Conservation (phyloP, 2,888 invertebrate genomes). For the Pimpla rufipes region DNA sequence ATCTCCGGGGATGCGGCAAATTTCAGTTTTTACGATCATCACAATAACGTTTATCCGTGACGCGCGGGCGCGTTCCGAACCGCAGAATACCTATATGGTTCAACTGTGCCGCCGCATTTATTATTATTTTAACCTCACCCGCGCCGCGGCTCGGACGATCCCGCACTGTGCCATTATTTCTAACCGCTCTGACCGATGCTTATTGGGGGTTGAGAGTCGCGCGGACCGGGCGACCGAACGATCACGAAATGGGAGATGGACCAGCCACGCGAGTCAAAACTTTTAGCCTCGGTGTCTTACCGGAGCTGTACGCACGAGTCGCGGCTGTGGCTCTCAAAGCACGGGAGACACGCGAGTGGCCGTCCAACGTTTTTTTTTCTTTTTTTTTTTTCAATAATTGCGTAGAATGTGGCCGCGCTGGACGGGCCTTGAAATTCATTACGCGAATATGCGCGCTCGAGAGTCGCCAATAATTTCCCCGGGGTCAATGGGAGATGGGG, state of each 20-base stretch:
- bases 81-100: constrained; percentile 38
- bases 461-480: constrained; percentile 47
- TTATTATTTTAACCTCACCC: constrained; percentile 65
- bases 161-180: constrained; percentile 72
- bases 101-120: constrained; percentile 42
- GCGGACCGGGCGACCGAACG: not conserved
- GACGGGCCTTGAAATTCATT: constrained; percentile 64
- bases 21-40: constrained; percentile 27
- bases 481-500: constrained; percentile 54
- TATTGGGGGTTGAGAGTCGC: constrained; percentile 51
- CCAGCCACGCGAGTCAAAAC: constrained; percentile 54
- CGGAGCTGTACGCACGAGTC: not conserved
- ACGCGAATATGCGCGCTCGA: constrained; percentile 48
- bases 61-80: constrained; percentile 61
- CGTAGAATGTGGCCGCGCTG: constrained; percentile 56
- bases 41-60: constrained; percentile 59
- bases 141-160: constrained; percentile 54
- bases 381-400: constrained; percentile 45
- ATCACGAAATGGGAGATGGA: constrained; percentile 48
- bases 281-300: constrained; percentile 38
- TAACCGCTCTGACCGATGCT: constrained; percentile 68
- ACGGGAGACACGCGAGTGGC: constrained; percentile 67
- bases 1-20: constrained; percentile 55
- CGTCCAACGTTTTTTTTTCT: constrained; percentile 47
- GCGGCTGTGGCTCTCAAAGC: constrained; percentile 58